Percentiles rank a stretch among this genome's conserved stretches.
These are phyloP conservation scores for Cossypha polioptera DNA, from an alignment of 2,797 vertebrate genomes.

Conservation along the genomic window DNA sequence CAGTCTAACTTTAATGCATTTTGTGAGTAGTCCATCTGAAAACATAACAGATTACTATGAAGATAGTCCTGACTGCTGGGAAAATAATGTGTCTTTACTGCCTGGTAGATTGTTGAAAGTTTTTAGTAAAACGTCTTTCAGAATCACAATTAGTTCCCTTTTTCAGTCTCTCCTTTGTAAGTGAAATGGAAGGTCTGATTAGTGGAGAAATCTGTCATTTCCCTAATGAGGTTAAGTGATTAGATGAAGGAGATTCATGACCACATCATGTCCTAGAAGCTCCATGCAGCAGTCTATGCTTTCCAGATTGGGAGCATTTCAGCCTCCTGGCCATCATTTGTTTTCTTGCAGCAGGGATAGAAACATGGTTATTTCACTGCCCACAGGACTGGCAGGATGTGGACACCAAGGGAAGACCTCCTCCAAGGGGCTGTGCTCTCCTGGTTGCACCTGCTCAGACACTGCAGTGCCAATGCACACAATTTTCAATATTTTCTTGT, in stretches of 20 bases:
- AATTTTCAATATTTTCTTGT: neutral
- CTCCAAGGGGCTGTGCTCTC: neutral
- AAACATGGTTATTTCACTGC: neutral
- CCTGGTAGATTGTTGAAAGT: neutral
- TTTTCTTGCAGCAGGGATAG: neutral
- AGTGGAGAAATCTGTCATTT: neutral
- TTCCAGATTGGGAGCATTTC: neutral
- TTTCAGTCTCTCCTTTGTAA: neutral
- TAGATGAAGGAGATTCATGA: neutral
- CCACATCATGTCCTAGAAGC: neutral
- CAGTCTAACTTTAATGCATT: neutral
- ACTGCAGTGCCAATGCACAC: no score
- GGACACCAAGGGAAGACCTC: accelerated
- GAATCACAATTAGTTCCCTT: neutral
- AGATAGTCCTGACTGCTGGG: neutral
- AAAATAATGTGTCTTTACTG: neutral
- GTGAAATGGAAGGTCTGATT: neutral
- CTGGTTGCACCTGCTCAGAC: neutral
- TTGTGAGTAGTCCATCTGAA: neutral
- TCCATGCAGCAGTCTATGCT: neutral
- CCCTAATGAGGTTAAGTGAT: neutral
- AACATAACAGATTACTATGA: neutral
- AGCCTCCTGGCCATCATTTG: neutral
- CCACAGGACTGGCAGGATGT: neutral
- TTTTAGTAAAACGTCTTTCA: neutral